These are phyloP conservation scores for Stictocephala bisonia DNA, from an alignment of 2,888 invertebrate species.

Conservation along the genomic window DNA sequence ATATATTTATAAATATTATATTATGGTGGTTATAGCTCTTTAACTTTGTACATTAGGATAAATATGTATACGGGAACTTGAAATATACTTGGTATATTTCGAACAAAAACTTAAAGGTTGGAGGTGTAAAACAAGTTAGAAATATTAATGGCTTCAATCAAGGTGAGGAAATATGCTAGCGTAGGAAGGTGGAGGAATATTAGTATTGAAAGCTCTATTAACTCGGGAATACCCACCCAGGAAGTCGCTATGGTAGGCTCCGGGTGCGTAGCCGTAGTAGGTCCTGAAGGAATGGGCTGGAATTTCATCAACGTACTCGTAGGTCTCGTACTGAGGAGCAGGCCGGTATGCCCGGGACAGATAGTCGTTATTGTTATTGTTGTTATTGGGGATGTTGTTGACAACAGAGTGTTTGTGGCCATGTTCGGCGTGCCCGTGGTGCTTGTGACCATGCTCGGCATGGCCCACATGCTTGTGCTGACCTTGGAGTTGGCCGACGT, in stretches of 20 bases:
- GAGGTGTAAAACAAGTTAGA: too few relatives aligned
- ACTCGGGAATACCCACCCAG: too few relatives aligned
- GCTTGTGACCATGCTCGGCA: conserved; percentile 65
- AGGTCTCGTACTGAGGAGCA: conserved; percentile 33
- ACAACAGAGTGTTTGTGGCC: conserved; percentile 64
- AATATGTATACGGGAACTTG: too few relatives aligned
- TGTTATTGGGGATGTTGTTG: conserved; percentile 50
- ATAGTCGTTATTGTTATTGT: conserved; percentile 50
- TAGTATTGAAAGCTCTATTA: too few relatives aligned
- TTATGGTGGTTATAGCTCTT: too few relatives aligned
- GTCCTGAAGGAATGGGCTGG: not conserved
- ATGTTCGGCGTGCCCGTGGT: conserved; percentile 66
- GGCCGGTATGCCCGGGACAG: conserved; percentile 43
- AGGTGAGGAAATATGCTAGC: too few relatives aligned
- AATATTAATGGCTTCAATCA: too few relatives aligned
- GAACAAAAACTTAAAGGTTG: too few relatives aligned
- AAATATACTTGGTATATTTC: not conserved
- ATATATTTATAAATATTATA: too few relatives aligned
- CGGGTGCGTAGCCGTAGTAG: conserved; percentile 8
- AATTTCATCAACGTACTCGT: conserved; percentile 26
- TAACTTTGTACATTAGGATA: too few relatives aligned
- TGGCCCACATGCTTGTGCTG: conserved; percentile 65
- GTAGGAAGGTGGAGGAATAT: too few relatives aligned
- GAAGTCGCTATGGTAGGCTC: too few relatives aligned
- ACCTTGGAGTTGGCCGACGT: conserved; percentile 64